Conservation (phyloP, 1,140 invertebrate species). For the Drosophila kurseongensis region DNA sequence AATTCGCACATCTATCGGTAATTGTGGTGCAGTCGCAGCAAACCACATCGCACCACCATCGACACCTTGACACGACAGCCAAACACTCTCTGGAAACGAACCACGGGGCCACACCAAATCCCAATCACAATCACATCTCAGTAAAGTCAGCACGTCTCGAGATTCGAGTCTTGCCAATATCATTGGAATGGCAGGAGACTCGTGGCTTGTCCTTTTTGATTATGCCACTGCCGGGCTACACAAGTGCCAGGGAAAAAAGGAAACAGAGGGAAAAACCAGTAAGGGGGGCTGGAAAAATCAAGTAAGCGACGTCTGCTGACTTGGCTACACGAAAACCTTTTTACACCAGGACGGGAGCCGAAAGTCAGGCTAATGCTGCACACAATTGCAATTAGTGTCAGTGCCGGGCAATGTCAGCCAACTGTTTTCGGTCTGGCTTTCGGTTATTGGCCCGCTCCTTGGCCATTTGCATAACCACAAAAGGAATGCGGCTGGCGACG, state of each 20-base stretch:
- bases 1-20: conserved; percentile 13
- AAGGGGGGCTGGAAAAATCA: conserved; percentile 12
- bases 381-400: conserved; percentile 82
- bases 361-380: conserved; percentile 67
- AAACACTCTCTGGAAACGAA: conserved; percentile 24
- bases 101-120: conserved; percentile 14
- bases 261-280: conserved; percentile 43
- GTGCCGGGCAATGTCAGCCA: conserved; percentile 54
- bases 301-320: conserved; percentile 48
- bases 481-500: conserved; percentile 51
- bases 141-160: conserved; percentile 52
- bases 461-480: conserved; percentile 73
- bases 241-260: conserved; percentile 33
- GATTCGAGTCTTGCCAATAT: conserved; percentile 66
- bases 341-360: conserved; percentile 46
- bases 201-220: conserved; percentile 71
- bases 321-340: conserved; percentile 68
- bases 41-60: conserved; percentile 2
- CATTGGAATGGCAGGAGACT: conserved; percentile 28
- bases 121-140: conserved; percentile 47
- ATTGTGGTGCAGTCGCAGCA: conserved; percentile 7
- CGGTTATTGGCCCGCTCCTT: conserved; percentile 45
- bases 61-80: conserved; percentile 57
- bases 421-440: conserved; percentile 24
- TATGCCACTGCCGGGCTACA: conserved; percentile 59